Base-by-base conservation (phyloP, 2,797 vertebrate species). In the Bradypus variegatus region DNA sequence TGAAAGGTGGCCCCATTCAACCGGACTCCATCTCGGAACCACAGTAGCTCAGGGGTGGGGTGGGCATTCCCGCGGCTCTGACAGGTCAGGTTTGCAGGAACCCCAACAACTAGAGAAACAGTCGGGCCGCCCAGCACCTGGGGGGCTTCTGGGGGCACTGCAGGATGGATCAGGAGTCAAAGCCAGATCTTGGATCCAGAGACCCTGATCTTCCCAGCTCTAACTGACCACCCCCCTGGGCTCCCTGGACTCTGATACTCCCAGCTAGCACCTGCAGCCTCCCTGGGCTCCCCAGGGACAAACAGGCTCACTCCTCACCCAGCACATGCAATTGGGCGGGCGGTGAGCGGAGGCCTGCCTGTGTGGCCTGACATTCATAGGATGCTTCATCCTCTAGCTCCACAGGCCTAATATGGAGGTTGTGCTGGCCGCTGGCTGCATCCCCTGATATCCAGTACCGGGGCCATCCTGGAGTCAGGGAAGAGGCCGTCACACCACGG, bases 301-400 rank as follows among this genome's bases (percentile, higher is more conserved):
- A 38, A 29, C 8, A 13, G 75, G 3, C 1, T 21, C 48, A n/a
- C 5, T 96, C 97, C 98, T 98, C 97, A 99, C 98, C 98, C 96
- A 98, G 97, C 91, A 99, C 98, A 8, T 98, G 98, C 94, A 99
- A 96, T 93, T 96, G 98, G 96, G 98, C 98, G 70, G 98, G 97
- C 94, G 98, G 98, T 33, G 98, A 99, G 94, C 98, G 98, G 94
- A 99, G 97, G 2, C 94, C 98, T 0, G 98, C 98, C 97, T 99
- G 98, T 8, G 98, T 98, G 79, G 98, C 98, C 96, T 99, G 98
- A 97, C 98, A 99, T 96, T 99, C 98, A 48, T 98, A 99, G 25
- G 98, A 97, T 1, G 98, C 98, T 93, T 99, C 98, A 91, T 99
- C 98, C 41, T 97, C 98, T 93, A 98, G 97, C 95, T 99, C 98